These are phyloP conservation scores for Diadophis punctatus DNA, from an alignment of 2,113 vertebrate genomes.

Conservation along the genomic window DNA sequence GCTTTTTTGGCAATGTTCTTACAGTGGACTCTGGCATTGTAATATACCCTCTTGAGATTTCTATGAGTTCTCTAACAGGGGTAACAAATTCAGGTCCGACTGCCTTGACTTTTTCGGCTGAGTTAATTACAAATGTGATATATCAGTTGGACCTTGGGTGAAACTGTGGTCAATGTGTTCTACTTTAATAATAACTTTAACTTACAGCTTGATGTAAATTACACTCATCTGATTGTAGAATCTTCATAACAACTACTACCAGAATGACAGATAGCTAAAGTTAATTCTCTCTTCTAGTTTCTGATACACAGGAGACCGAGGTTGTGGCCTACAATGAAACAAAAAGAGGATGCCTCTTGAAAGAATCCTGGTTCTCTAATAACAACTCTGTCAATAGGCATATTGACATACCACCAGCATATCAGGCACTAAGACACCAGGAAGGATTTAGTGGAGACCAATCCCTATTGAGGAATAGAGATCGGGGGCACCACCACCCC, in stretches of 20 bases:
- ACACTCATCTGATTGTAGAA: neutral
- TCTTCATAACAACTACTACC: neutral
- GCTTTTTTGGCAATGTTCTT: too few relatives aligned
- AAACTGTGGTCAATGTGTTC: neutral
- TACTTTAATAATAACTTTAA: neutral
- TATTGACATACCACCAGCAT: too few relatives aligned
- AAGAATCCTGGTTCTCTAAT: too few relatives aligned
- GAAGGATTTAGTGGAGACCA: too few relatives aligned
- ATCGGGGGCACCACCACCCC: too few relatives aligned
- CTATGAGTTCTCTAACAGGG: neutral
- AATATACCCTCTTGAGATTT: neutral
- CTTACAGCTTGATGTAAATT: neutral
- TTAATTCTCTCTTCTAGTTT: neutral
- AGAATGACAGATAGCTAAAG: neutral
- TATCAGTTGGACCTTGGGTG: neutral
- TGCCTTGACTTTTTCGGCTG: neutral
- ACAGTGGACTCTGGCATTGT: too few relatives aligned
- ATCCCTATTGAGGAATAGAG: too few relatives aligned
- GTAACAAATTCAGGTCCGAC: neutral
- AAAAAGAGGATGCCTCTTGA: too few relatives aligned
- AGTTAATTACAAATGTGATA: neutral
- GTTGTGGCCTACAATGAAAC: too few relatives aligned
- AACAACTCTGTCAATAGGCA: too few relatives aligned
- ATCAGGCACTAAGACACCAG: too few relatives aligned
- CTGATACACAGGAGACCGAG: too few relatives aligned